Evolutionary conservation across 2,797 vertebrate genomes (phyloP).

Genomic region (Sandelia bainsii): DNA sequence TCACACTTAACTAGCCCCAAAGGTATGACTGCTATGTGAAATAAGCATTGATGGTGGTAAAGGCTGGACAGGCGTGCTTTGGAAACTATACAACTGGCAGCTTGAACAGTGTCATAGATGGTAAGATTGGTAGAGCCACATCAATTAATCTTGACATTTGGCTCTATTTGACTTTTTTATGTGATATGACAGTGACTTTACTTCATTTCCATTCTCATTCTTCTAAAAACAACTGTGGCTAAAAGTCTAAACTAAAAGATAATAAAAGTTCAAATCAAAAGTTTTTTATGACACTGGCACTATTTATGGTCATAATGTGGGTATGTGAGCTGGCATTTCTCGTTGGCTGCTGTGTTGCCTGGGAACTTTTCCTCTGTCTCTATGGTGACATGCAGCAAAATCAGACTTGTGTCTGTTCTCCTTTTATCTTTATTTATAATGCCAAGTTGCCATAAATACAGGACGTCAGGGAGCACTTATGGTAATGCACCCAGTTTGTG

Average conservation of each 20-base stretch:
- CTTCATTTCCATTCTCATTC: neutral
- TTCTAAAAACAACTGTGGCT: neutral
- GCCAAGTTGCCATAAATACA: constrained; percentile 80
- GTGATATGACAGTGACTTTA: neutral
- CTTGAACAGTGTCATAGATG: constrained; percentile 43
- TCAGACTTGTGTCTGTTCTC: constrained; percentile 58
- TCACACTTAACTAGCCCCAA: constrained; percentile 64
- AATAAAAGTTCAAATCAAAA: constrained; percentile 20
- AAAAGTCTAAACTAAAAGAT: constrained; percentile 10
- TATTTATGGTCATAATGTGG: constrained; percentile 35
- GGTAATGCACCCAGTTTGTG: constrained; percentile 74
- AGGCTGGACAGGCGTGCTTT: constrained; percentile 24
- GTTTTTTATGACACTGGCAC: constrained; percentile 18
- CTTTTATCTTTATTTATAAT: constrained; percentile 81
- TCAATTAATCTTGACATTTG: neutral
- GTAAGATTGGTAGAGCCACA: neutral
- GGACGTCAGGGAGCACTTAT: constrained; percentile 71
- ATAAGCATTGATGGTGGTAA: constrained; percentile 26
- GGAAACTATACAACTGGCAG: constrained; percentile 47
- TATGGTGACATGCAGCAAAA: constrained; percentile 70
- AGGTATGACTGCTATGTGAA: constrained; percentile 62
- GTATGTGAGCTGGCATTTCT: constrained; percentile 39
- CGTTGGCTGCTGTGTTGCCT: constrained; percentile 62
- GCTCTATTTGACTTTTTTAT: neutral
- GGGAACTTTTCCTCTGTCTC: constrained; percentile 68